Base-by-base conservation (phyloP, 2,797 vertebrate species). In the Diplodus sargus region DNA sequence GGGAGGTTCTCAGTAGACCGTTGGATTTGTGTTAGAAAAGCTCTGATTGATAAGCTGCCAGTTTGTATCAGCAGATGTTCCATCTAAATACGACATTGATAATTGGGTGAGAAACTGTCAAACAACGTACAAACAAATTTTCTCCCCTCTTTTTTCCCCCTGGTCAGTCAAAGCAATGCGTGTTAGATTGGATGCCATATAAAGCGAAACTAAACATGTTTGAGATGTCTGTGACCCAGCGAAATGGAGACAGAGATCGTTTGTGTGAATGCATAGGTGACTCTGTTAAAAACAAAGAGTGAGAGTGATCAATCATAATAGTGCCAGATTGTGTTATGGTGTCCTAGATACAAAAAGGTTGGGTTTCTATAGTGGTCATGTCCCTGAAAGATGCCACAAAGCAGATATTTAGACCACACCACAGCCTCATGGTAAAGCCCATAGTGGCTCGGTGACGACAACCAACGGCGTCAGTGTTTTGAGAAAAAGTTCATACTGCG, bases 11-110 rank as follows among this genome's bases (percentile, higher is more conserved):
- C 78, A 83, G 88, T 83, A 86, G 83, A 86, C 86, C 70, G 78
- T 90, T 79, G 76, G 63, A 74, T 85, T 85, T 86, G 76, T 84
- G 68, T 87, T 76, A 79, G 57, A 74, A 81, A 87, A 69, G 58
- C 79, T 79, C 82, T 85, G 74, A 89, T 88, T 90, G 89, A 90
- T 91, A 83, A 81, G 81, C 80, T 89, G 87, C 88, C 90, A 88
- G 66, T 91, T 90, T 90, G 61, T 81, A 76, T 89, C 82, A 72
- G 81, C 91, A 88, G 86, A 87, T 91, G 88, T 92, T 92, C 58
- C 14, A 11, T 86, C 59, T 87, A 82, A 89, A 84, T 87, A 70
- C 78, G 82, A 83, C 82, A 79, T 82, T 83, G 78, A 87, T 89
- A 89, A 88, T 85, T 89, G 81, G 83, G 77, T 76, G 84, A 79